phyloP scores from a whole-genome alignment of 2,888 invertebrate genomes.

The Ophion ventricosus region DNA sequence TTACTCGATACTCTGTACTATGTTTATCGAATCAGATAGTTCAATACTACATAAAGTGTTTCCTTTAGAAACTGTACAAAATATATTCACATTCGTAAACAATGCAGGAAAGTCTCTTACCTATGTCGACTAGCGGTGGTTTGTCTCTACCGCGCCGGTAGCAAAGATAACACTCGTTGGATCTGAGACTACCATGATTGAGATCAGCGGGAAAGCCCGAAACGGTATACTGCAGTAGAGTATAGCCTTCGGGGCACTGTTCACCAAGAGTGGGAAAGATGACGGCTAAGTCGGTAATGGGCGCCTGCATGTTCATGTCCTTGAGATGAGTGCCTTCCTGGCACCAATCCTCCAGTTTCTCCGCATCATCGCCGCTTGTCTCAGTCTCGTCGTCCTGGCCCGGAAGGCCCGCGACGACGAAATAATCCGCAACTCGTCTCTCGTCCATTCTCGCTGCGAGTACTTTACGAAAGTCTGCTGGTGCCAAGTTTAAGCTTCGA shows the following conservation, averaged over 20 bases:
- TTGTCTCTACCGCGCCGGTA: conserved; percentile 96
- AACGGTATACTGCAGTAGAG: conserved; percentile 90
- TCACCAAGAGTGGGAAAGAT: conserved; percentile 96
- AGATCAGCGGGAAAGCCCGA: conserved; percentile 96
- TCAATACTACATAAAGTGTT: neutral
- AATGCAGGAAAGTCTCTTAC: conserved; percentile 84
- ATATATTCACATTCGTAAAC: neutral
- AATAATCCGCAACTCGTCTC: conserved; percentile 97
- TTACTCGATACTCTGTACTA: neutral
- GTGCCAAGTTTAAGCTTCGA: neutral
- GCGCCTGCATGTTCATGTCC: conserved; percentile 92
- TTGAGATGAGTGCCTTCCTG: conserved; percentile 89
- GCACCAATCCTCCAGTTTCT: conserved; percentile 81
- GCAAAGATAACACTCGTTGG: conserved; percentile 96
- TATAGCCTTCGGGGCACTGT: conserved; percentile 91
- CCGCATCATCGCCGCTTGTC: conserved; percentile 90
- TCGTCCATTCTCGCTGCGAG: conserved; percentile 88
- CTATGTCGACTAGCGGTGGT: conserved; percentile 98
- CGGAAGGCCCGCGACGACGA: conserved; percentile 98
- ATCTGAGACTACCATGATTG: conserved; percentile 98
- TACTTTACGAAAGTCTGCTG: neutral
- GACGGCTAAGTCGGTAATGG: conserved; percentile 97
- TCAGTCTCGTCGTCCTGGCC: conserved; percentile 83
- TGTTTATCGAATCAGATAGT: neutral
- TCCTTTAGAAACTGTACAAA: neutral